Conservation (phyloP, 2,797 vertebrate genomes). For the Setipinna tenuifilis region DNA sequence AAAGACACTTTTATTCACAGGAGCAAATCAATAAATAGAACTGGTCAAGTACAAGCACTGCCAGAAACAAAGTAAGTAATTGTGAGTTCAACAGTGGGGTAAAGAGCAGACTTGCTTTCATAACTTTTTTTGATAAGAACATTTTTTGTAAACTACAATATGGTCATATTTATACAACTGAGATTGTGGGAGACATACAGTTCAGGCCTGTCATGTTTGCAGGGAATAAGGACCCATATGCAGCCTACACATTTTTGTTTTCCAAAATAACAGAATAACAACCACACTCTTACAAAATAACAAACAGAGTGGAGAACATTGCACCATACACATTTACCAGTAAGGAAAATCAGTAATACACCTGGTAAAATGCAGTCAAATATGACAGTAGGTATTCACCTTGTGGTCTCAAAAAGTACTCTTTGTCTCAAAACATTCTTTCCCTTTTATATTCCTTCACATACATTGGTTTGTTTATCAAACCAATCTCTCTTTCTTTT, state of each 20-base stretch:
- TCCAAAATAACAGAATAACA: background rate
- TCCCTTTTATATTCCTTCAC: slow-evolving; percentile 30
- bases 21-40: slow-evolving; percentile 20
- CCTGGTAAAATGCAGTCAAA: background rate
- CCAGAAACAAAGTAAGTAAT: background rate
- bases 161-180: background rate
- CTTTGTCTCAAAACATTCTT: slow-evolving; percentile 18
- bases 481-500: background rate
- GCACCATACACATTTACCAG: background rate
- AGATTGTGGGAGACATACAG: background rate
- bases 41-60: slow-evolving; percentile 10
- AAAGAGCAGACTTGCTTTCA: background rate
- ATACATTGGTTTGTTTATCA: slow-evolving; percentile 3
- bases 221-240: background rate
- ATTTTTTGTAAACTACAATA: background rate
- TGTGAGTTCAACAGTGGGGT: slow-evolving; percentile 11
- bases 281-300: background rate
- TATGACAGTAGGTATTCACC: background rate
- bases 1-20: slow-evolving; percentile 24
- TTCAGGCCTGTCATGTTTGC: background rate
- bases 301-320: background rate
- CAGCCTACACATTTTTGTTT: background rate
- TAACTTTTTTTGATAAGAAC: background rate
- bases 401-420: slow-evolving; percentile 21
- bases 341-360: background rate